Evolutionary conservation across 2,888 invertebrate species (phyloP).

Genomic region (Ennomos quercinarius): DNA sequence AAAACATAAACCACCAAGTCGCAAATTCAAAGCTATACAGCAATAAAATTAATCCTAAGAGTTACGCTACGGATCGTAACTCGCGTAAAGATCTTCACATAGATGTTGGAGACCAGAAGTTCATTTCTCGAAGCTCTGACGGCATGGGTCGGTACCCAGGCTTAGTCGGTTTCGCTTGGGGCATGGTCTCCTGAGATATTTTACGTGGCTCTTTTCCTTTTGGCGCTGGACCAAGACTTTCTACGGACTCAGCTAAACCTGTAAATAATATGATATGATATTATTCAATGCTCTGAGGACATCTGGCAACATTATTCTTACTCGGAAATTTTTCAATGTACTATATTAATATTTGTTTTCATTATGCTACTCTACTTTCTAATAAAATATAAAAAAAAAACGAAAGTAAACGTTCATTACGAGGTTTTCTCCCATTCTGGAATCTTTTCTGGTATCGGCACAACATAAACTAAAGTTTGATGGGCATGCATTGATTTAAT

Average conservation of each 20-base stretch:
- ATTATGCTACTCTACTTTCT: too few relatives aligned
- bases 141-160: conserved; percentile 62
- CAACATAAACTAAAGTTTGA: too few relatives aligned
- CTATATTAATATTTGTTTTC: too few relatives aligned
- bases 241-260: conserved; percentile 77
- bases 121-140: conserved; percentile 92
- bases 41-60: conserved; percentile 25
- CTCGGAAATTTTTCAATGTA: too few relatives aligned
- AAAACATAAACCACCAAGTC: conserved; percentile 5
- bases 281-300: background rate
- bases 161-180: conserved; percentile 57
- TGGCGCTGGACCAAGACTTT: conserved; percentile 75
- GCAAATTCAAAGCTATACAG: conserved; percentile 10
- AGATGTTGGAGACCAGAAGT: conserved; percentile 94
- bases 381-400: too few relatives aligned
- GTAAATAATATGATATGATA: conserved; percentile 29
- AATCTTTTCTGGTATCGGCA: too few relatives aligned
- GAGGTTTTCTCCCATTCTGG: too few relatives aligned
- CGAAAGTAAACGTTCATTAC: too few relatives aligned
- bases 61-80: conserved; percentile 30
- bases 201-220: conserved; percentile 51
- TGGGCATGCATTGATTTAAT: too few relatives aligned
- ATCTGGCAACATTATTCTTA: background rate
- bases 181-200: conserved; percentile 43
- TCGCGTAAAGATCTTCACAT: conserved; percentile 83